These are phyloP conservation scores for Xestia rhomboidea DNA, from an alignment of 2,888 invertebrate genomes.

Conservation along the genomic window DNA sequence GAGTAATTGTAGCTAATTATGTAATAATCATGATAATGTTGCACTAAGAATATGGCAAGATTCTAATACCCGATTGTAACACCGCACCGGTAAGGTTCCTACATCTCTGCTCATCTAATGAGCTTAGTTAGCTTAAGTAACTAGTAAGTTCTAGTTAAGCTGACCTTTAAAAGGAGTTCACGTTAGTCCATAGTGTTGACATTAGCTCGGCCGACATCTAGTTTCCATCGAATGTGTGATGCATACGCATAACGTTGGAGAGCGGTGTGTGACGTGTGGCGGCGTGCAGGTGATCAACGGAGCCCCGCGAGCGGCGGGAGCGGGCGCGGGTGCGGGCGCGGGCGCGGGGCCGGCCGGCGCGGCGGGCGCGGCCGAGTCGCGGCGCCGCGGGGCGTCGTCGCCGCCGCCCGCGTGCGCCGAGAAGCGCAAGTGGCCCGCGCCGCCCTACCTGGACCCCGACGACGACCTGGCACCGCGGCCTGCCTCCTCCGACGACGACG, in stretches of 20 bases:
- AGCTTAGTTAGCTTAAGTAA: too few relatives aligned
- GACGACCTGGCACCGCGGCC: conserved; percentile 74
- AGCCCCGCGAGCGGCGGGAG: conserved; percentile 74
- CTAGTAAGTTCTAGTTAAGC: neutral
- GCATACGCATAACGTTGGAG: conserved; percentile 33
- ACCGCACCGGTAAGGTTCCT: neutral
- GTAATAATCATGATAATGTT: neutral
- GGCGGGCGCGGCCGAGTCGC: conserved; percentile 76
- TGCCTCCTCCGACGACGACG: conserved; percentile 78
- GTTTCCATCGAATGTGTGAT: conserved; percentile 17
- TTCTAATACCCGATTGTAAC: neutral
- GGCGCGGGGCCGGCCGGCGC: conserved; percentile 71
- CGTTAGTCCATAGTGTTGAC: neutral
- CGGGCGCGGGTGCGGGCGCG: conserved; percentile 59
- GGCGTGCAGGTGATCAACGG: conserved; percentile 87
- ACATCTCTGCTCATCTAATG: neutral
- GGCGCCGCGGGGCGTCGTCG: conserved; percentile 86
- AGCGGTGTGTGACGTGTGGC: conserved; percentile 54
- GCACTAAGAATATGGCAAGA: neutral
- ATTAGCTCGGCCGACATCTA: conserved; percentile 29
- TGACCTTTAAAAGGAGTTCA: neutral
- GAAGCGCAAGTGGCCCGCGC: conserved; percentile 94
- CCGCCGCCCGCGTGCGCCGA: conserved; percentile 90
- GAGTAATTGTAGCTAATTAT: conserved; percentile 6
- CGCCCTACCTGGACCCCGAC: conserved; percentile 76